Base-by-base conservation (phyloP, 1,140 invertebrate genomes). In the Pemphigus obesinymphae region DNA sequence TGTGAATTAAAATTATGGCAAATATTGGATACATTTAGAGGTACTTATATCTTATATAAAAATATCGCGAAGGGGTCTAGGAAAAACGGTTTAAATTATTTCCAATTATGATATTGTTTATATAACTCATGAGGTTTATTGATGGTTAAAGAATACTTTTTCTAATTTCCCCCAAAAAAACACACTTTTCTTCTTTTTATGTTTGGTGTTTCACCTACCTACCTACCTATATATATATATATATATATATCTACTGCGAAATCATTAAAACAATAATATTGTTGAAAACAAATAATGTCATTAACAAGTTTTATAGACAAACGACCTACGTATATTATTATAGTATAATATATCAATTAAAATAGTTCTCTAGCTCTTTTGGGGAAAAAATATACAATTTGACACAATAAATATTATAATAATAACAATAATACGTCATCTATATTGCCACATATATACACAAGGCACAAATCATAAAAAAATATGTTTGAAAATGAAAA, bases 201-300 rank as follows among this genome's bases (percentile, higher is more conserved):
- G 43, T 50, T 73, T 43, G 17, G 17, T 31, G 31, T 73, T 50
- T 20, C 10, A 45, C 43, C 43, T 50, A 48, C 48, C 23, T 5
- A 11, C n/a, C n/a, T n/a, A n/a, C n/a, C n/a, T n/a, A n/a, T n/a
- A n/a, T n/a, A n/a, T n/a, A n/a, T n/a, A n/a, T n/a, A n/a, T n/a
- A n/a, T n/a, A n/a, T n/a, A n/a, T n/a, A n/a, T n/a, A n/a, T n/a
- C n/a, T n/a, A n/a, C n/a, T n/a, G n/a, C n/a, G 37, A 70, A 70
- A 70, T 70, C 66, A 70, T 70, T 43, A 37, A 70, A 40, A 70
- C n/a, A n/a, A n/a, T n/a, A 45, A 45, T 48, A 43, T 15, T 48
- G 43, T 73, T 73, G 40, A 50, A 20, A 73, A 50, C 23, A 31
- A 40, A 40, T 40, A 40, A 40, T 8, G 37, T 5, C 37, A 40